These are phyloP conservation scores for Anthrax anthrax DNA, from an alignment of 2,888 invertebrate genomes.

Conservation along the genomic window DNA sequence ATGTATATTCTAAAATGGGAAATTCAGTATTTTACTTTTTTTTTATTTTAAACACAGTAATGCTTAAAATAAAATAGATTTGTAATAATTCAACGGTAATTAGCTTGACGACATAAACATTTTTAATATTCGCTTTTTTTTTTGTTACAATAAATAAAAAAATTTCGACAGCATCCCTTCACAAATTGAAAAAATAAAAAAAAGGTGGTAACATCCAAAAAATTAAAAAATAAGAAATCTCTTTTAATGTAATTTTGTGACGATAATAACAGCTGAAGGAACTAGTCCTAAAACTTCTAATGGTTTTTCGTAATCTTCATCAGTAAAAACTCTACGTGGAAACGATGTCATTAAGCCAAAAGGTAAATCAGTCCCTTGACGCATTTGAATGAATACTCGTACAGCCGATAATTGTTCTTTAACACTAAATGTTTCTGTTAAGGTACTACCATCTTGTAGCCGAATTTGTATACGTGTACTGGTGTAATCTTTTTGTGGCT, in stretches of 20 bases:
- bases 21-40: too few relatives aligned
- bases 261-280: conserved; percentile 69
- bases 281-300: conserved; percentile 71
- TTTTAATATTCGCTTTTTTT: too few relatives aligned
- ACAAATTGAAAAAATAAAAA: too few relatives aligned
- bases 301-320: conserved; percentile 80
- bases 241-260: conserved; percentile 33
- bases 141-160: too few relatives aligned
- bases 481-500: conserved; percentile 43
- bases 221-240: too few relatives aligned
- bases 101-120: too few relatives aligned
- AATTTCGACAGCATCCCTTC: too few relatives aligned
- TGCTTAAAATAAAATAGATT: too few relatives aligned
- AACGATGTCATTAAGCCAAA: conserved; percentile 86
- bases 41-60: too few relatives aligned
- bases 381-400: conserved; percentile 72
- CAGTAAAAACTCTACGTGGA: conserved; percentile 73
- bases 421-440: conserved; percentile 64
- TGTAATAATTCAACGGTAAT: too few relatives aligned
- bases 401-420: conserved; percentile 87
- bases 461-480: conserved; percentile 64
- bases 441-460: conserved; percentile 55
- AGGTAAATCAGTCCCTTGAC: conserved; percentile 52
- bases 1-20: too few relatives aligned
- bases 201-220: too few relatives aligned